These are phyloP conservation scores for Drosophila novamexicana DNA, from an alignment of 1,140 invertebrate genomes.

Conservation along the genomic window DNA sequence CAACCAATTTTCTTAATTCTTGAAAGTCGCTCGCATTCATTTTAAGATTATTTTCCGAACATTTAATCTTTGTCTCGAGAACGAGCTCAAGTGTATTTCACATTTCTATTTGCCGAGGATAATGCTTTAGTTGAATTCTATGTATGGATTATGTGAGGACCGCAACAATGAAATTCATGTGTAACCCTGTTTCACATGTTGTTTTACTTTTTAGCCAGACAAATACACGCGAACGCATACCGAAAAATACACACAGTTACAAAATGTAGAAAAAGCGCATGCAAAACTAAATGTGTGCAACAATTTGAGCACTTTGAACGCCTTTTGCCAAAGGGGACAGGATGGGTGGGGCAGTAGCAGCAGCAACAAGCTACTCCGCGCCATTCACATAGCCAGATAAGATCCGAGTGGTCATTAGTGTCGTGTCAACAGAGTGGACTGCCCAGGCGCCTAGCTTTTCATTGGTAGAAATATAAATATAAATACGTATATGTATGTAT, in stretches of 20 bases:
- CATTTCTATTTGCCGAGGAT: background rate
- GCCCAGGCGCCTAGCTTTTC: constrained; percentile 17
- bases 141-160: constrained; percentile 11
- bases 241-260: background rate
- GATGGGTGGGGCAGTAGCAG: background rate
- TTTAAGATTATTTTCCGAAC: no score
- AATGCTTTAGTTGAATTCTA: background rate
- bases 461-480: constrained; percentile 1
- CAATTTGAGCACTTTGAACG: constrained; percentile 45
- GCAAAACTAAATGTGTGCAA: constrained; percentile 51
- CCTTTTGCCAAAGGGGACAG: constrained; percentile 8
- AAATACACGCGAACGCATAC: background rate
- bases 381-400: constrained; percentile 53
- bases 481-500: background rate
- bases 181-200: constrained; percentile 2
- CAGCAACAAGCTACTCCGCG: constrained; percentile 6
- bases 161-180: constrained; percentile 8
- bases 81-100: background rate
- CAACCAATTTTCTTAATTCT: no score
- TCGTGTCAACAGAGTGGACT: constrained; percentile 63
- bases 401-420: constrained; percentile 79
- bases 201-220: constrained; percentile 7
- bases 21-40: no score
- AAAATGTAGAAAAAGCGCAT: constrained; percentile 39
- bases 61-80: no score